A percentile compares a stretch with the other conserved stretches of the same genome.
Evolutionary conservation across 2,888 invertebrate species (phyloP).

Genomic region (Drosophila monieri): DNA sequence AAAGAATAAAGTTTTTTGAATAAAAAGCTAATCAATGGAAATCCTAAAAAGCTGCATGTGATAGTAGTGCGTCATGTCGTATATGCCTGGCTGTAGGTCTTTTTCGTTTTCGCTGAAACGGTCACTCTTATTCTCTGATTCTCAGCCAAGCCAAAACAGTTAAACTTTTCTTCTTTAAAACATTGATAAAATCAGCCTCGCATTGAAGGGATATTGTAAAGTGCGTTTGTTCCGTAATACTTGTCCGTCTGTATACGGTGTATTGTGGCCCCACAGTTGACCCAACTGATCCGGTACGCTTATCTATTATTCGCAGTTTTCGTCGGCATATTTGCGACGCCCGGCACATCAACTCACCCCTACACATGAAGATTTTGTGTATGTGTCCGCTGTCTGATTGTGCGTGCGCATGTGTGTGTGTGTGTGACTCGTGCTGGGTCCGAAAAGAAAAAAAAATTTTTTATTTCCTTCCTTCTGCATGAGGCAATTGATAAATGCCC

Average conservation of each 20-base stretch:
- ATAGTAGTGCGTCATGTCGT: not conserved
- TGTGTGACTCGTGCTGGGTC: constrained; percentile 59
- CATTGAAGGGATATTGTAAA: not conserved
- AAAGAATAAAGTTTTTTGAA: not conserved
- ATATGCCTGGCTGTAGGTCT: too few relatives aligned
- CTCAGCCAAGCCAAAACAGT: constrained; percentile 37
- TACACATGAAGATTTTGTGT: constrained; percentile 20
- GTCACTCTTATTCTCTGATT: constrained; percentile 16
- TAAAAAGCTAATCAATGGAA: not conserved
- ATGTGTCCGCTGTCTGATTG: constrained; percentile 35
- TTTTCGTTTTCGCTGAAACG: not conserved
- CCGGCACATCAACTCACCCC: constrained; percentile 53
- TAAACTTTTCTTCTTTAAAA: constrained; percentile 20
- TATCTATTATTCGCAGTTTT: constrained; percentile 31
- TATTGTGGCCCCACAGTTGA: constrained; percentile 24
- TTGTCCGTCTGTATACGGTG: not conserved
- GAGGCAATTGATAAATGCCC: constrained; percentile 31
- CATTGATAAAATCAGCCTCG: not conserved
- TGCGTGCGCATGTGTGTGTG: constrained; percentile 34
- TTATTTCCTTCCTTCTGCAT: constrained; percentile 33
- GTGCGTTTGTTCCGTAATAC: not conserved
- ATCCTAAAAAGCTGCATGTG: not conserved
- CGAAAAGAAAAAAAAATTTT: constrained; percentile 33
- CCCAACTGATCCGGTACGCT: constrained; percentile 36
- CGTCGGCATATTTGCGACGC: constrained; percentile 74